Conservation (phyloP, 1,140 invertebrate genomes). For the Maconellicoccus hirsutus region DNA sequence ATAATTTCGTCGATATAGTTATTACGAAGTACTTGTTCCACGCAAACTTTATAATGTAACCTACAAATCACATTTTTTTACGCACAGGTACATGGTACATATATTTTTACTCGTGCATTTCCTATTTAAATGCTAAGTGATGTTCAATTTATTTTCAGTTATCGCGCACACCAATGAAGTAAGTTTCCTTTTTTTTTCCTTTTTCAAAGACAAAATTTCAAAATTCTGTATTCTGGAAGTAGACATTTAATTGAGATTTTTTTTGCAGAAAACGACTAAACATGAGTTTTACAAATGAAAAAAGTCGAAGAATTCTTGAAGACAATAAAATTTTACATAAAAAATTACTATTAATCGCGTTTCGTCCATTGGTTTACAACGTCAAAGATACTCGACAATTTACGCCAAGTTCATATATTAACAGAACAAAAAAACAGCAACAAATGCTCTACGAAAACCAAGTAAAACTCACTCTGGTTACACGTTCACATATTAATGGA, state of each 20-base stretch:
- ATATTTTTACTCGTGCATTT: too few relatives aligned
- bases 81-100: too few relatives aligned
- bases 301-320: background rate
- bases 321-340: slow-evolving; percentile 7
- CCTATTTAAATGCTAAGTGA: too few relatives aligned
- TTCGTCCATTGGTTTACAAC: background rate
- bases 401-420: slow-evolving; percentile 9
- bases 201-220: too few relatives aligned
- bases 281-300: slow-evolving; percentile 7
- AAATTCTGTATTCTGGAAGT: too few relatives aligned
- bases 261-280: background rate
- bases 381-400: background rate
- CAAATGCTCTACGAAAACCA: background rate
- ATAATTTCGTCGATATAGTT: background rate
- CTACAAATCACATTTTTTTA: too few relatives aligned
- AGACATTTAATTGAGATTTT: background rate
- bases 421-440: background rate
- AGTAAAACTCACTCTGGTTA: too few relatives aligned
- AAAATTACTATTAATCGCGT: background rate
- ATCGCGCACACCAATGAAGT: too few relatives aligned
- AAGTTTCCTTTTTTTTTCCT: too few relatives aligned
- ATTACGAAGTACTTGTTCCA: background rate
- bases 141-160: too few relatives aligned
- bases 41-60: background rate
- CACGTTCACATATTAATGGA: too few relatives aligned